A percentile compares a stretch with the other conserved stretches of the same genome.
Evolutionary conservation across 2,888 invertebrate species (phyloP).

Genomic region (Cheilosia vernalis): DNA sequence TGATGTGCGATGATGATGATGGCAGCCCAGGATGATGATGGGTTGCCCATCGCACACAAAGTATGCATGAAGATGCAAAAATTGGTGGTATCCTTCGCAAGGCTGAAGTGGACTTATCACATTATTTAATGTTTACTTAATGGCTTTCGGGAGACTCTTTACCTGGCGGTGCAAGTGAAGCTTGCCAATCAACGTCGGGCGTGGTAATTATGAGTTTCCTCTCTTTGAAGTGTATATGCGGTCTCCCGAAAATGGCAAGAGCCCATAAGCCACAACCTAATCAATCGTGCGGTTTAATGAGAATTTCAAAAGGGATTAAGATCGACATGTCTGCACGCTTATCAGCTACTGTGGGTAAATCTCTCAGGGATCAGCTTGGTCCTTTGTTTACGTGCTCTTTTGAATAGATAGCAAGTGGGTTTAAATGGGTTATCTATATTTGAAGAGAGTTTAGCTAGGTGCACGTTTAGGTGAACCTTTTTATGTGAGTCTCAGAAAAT

Average conservation of each 20-base stretch:
- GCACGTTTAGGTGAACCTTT: no score
- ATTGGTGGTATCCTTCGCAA: conserved; percentile 13
- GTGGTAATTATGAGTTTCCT: conserved; percentile 53
- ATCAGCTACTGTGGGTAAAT: conserved; percentile 8
- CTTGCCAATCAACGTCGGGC: conserved; percentile 52
- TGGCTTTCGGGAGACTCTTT: conserved; percentile 11
- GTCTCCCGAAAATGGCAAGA: neutral
- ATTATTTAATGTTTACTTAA: conserved; percentile 9
- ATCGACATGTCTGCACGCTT: conserved; percentile 5
- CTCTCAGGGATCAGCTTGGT: neutral
- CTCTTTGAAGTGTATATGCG: conserved; percentile 12
- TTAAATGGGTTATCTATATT: no score
- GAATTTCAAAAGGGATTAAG: conserved; percentile 30
- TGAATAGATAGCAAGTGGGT: no score
- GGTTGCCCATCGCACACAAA: conserved; percentile 38
- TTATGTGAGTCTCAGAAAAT: no score
- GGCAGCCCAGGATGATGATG: conserved; percentile 45
- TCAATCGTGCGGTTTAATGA: conserved; percentile 59
- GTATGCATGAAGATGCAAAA: conserved; percentile 36
- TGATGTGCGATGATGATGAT: conserved; percentile 69
- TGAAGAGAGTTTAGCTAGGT: no score
- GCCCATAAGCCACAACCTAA: conserved; percentile 6
- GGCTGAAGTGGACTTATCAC: conserved; percentile 25
- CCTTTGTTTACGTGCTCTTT: neutral
- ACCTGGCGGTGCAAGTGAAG: conserved; percentile 3